These are phyloP conservation scores for Vireo griseus DNA, from an alignment of 2,797 vertebrate genomes.

Conservation along the genomic window DNA sequence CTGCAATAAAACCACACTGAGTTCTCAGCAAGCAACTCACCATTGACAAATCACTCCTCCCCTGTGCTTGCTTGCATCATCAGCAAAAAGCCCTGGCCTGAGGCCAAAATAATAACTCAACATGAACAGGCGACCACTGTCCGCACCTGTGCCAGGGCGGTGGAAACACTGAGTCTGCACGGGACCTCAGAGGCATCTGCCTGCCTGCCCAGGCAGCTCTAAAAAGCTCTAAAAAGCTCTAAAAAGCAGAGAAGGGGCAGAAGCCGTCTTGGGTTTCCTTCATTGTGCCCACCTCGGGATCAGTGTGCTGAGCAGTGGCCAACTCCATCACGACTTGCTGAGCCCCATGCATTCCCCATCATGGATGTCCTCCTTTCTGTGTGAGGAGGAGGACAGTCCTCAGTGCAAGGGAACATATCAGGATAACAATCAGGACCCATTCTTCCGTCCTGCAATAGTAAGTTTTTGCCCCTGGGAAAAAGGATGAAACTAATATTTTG, in stretches of 20 bases:
- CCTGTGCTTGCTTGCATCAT: neutral
- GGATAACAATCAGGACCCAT: neutral
- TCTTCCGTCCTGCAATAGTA: neutral
- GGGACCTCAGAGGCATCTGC: neutral
- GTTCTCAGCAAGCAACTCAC: neutral
- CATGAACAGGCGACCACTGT: neutral
- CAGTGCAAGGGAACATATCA: neutral
- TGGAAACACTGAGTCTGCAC: fast-evolving
- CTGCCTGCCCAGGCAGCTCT: neutral
- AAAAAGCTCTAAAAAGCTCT: neutral
- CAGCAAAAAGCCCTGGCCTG: neutral
- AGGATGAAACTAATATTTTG: neutral
- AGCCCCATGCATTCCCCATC: neutral
- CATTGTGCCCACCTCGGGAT: fast-evolving
- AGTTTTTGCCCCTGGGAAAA: neutral
- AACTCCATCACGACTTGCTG: neutral
- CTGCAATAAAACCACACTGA: neutral
- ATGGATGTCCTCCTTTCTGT: neutral
- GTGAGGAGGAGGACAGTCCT: neutral
- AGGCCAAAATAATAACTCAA: neutral
- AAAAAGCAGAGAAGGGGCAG: neutral
- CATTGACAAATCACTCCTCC: neutral
- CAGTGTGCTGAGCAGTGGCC: neutral
- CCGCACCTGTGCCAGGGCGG: fast-evolving
- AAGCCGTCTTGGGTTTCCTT: fast-evolving